Conservation (phyloP, 2,797 vertebrate genomes). For the Galago senegalensis region DNA sequence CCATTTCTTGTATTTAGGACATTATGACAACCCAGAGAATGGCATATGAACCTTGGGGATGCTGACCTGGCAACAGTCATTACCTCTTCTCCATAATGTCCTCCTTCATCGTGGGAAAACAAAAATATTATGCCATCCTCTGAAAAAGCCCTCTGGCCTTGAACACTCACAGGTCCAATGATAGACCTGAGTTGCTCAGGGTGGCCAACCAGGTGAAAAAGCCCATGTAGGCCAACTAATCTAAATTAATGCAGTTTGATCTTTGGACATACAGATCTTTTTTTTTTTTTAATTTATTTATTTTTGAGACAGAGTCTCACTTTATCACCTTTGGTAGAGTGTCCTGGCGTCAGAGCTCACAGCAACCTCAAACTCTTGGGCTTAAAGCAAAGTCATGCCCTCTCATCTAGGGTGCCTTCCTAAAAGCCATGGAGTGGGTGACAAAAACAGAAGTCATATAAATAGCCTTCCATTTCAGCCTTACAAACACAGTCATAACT, state of each 20-base stretch:
- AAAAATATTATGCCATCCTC: neutral
- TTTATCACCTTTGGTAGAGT: too few relatives aligned
- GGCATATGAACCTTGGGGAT: neutral
- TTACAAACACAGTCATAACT: neutral
- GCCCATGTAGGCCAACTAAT: neutral
- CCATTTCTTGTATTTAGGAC: too few relatives aligned
- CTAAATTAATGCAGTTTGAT: too few relatives aligned
- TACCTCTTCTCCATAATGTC: neutral
- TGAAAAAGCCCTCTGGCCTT: neutral
- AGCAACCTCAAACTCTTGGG: too few relatives aligned
- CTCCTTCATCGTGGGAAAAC: neutral
- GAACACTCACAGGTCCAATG: neutral
- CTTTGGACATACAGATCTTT: too few relatives aligned
- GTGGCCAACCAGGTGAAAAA: neutral
- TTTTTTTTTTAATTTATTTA: too few relatives aligned
- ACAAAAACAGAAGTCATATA: conserved; percentile 17
- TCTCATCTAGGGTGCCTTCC: neutral
- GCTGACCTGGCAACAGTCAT: neutral
- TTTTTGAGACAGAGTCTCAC: too few relatives aligned
- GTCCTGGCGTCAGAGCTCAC: too few relatives aligned
- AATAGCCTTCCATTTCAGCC: neutral
- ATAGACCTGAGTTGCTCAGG: neutral
- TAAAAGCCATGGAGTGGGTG: neutral
- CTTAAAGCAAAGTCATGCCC: neutral
- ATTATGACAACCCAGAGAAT: neutral